Base-by-base conservation (phyloP, 2,113 vertebrate species). In the Calypte anna region DNA sequence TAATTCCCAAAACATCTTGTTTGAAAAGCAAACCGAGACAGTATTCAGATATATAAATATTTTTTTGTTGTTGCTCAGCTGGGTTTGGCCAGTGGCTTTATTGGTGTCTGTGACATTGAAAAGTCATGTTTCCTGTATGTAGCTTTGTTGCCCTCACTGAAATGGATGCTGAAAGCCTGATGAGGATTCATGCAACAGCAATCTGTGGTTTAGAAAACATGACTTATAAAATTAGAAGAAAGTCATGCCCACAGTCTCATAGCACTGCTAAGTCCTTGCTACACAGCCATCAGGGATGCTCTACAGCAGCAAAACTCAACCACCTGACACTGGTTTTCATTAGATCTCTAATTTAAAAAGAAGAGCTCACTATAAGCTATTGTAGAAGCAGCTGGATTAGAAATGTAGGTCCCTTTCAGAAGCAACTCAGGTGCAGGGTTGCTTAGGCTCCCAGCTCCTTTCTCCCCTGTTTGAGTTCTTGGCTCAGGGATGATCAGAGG, bases 1-100 rank as follows among this genome's bases (percentile, higher is more conserved):
- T n/a, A 17, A 63, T 66, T 74, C 46, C 62, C 14, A 33, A 59
- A 3, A 2, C 28, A 30, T 33, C 7, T 24, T 93, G 24, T 51
- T 90, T 53, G 75, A 86, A 93, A 92, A 93, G 17, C 31, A 95
- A 92, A 66, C 19, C 15, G 54, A 91, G 55, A 23, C 10, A 69
- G 82, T 91, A 82, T 66, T 80, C 40, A 80, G 58, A 64, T 54
- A 36, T 4, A 66, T 5, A 54, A 57, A 19, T 8, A 82, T 31
- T 46, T 46, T 46, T 18, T 20, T 40, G 7, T 58, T 57, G 43
- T n/a, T 88, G 88, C 69, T 12, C 54, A 88, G 17, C 51, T 74
- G n/a, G 28, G 66, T 15, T 15, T 81, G 33, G 7, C 43, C 3
- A 1, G 27, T 54, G 33, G 5, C 7, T 3, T 58, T 91, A 31